A percentile compares a stretch with the other conserved stretches of the same genome.
Conservation (phyloP, 2,113 vertebrate genomes). For the Stomatorhinus ivindoensis region DNA sequence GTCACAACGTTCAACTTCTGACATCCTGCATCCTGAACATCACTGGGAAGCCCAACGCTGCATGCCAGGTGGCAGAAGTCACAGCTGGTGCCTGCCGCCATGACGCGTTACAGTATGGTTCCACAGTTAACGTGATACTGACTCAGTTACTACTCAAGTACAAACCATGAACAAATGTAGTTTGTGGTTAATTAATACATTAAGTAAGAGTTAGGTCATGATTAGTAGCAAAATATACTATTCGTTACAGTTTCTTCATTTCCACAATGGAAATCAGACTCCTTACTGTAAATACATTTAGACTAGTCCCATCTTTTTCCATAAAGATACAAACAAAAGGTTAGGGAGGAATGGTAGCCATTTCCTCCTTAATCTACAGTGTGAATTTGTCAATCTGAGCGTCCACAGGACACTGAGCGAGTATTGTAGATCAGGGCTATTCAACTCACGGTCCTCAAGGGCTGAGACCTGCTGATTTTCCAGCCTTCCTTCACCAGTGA, state of each 20-base stretch:
- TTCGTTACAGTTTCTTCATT: background rate
- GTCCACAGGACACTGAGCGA: background rate
- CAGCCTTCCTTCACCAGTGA: too few relatives aligned
- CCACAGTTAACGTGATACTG: background rate
- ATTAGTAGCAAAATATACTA: background rate
- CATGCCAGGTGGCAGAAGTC: background rate
- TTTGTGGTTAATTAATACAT: background rate
- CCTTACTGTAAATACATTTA: background rate
- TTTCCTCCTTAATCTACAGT: background rate
- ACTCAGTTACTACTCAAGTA: background rate
- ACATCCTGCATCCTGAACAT: background rate
- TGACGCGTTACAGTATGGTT: background rate
- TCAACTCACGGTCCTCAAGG: too few relatives aligned
- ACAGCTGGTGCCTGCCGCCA: too few relatives aligned
- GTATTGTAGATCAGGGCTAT: background rate
- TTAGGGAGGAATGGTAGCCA: background rate
- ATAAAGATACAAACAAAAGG: too few relatives aligned
- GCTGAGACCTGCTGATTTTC: too few relatives aligned
- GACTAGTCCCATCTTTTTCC: slow-evolving; percentile 20
- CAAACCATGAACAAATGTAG: background rate
- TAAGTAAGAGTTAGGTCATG: background rate
- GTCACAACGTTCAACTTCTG: background rate
- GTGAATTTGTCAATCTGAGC: background rate
- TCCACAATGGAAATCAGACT: background rate
- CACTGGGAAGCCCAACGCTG: background rate